These are phyloP conservation scores for Hippopotamyrus pictus DNA, from an alignment of 2,797 vertebrate genomes.

Conservation along the genomic window DNA sequence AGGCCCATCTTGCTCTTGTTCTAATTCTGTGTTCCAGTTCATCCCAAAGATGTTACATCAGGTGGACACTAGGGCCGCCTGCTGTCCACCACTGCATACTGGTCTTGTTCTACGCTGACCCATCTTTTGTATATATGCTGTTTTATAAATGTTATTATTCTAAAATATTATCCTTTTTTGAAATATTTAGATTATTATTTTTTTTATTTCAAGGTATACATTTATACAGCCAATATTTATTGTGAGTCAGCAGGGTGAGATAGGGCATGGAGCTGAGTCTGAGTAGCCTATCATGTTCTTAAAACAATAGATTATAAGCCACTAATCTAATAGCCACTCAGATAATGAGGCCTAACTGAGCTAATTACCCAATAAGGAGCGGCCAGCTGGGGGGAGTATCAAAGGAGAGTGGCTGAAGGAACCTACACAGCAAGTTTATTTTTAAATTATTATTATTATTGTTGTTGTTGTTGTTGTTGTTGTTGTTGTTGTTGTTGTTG, in stretches of 20 bases:
- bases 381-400: not conserved
- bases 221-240: not conserved
- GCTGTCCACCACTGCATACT: not conserved
- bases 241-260: not conserved
- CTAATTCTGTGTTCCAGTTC: not conserved
- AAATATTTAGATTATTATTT: not conserved
- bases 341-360: not conserved
- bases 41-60: not conserved
- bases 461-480: not conserved
- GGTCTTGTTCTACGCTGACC: not conserved
- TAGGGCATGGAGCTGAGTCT: not conserved
- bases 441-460: not conserved
- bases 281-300: not conserved
- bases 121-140: not conserved
- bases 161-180: not conserved
- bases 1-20: not conserved
- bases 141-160: not conserved
- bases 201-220: not conserved
- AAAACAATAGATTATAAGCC: not conserved
- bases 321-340: not conserved
- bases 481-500: not conserved
- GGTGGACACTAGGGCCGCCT: not conserved
- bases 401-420: not conserved
- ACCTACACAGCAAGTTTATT: not conserved
- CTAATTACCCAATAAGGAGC: not conserved